Percentiles rank a stretch among this genome's conserved stretches.
phyloP scores from a whole-genome alignment of 2,888 invertebrate species.

The Pyrgus malvae region DNA sequence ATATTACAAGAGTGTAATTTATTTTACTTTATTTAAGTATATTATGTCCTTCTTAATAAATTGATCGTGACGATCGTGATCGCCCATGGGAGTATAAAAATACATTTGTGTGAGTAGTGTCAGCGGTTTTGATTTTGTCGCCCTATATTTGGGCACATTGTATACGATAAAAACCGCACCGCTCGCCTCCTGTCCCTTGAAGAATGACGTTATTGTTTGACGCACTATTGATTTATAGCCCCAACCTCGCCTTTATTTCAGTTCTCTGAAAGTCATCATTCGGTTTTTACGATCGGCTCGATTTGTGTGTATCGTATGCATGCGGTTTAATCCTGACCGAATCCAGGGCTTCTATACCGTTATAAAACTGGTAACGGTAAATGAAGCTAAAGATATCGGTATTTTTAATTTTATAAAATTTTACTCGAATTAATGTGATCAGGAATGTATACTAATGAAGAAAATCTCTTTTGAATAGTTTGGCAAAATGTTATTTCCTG shows the following conservation, averaged over 20 bases:
- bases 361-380: neutral
- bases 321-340: slow-evolving; percentile 40
- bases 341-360: neutral
- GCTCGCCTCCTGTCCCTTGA: slow-evolving; percentile 31
- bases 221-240: slow-evolving; percentile 54
- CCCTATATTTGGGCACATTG: neutral
- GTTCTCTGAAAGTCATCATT: slow-evolving; percentile 57
- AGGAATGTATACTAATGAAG: too few species aligned
- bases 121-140: too few species aligned
- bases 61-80: too few species aligned
- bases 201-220: slow-evolving; percentile 45
- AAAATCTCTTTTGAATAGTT: neutral
- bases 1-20: too few species aligned
- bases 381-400: too few species aligned
- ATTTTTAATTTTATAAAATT: too few species aligned
- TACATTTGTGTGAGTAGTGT: too few species aligned
- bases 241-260: slow-evolving; percentile 46
- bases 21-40: too few species aligned
- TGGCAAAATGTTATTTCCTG: too few species aligned
- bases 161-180: neutral
- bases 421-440: too few species aligned
- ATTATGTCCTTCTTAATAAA: too few species aligned
- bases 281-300: slow-evolving; percentile 54
- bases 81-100: too few species aligned
- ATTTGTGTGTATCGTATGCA: slow-evolving; percentile 55